A percentile compares a stretch with the other conserved stretches of the same genome.
These are phyloP conservation scores for Dasypus novemcinctus DNA, from an alignment of 2,113 vertebrate genomes.

Conservation along the genomic window DNA sequence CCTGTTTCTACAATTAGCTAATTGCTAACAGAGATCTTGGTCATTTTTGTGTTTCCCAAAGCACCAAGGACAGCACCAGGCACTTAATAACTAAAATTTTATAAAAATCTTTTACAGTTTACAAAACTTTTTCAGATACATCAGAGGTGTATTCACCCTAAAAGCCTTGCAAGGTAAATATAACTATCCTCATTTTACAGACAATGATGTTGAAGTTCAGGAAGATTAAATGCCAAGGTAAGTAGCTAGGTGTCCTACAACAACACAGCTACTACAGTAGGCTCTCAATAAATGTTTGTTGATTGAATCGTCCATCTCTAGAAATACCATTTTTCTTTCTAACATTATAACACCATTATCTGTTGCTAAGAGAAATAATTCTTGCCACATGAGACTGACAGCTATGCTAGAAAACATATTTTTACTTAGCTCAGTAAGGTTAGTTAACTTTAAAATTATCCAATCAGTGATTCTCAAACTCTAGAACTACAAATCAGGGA, in stretches of 20 bases:
- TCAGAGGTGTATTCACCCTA: background rate
- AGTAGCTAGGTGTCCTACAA: background rate
- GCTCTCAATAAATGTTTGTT: background rate
- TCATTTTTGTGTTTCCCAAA: slow-evolving; percentile 59
- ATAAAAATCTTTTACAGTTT: slow-evolving; percentile 15
- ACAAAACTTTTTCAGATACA: slow-evolving; percentile 6
- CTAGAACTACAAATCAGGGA: background rate
- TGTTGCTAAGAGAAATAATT: slow-evolving; percentile 38
- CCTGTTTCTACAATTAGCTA: slow-evolving; percentile 62
- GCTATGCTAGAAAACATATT: slow-evolving; percentile 23
- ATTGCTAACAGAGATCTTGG: slow-evolving; percentile 45
- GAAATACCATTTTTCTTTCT: slow-evolving; percentile 52
- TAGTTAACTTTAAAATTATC: slow-evolving; percentile 36
- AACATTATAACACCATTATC: slow-evolving; percentile 39
- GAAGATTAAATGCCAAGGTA: background rate
- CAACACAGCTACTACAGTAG: background rate
- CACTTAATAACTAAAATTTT: slow-evolving; percentile 25
- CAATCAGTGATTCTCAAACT: slow-evolving; percentile 24
- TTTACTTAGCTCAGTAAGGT: background rate
- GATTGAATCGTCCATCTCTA: slow-evolving; percentile 25
- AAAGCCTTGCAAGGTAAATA: slow-evolving; percentile 37
- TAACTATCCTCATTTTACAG: slow-evolving; percentile 51
- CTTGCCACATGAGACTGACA: background rate
- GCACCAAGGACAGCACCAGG: slow-evolving; percentile 29
- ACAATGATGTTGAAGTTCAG: background rate